These are phyloP conservation scores for Macrosoma leucophasiata DNA, from an alignment of 2,888 invertebrate species.

Conservation along the genomic window DNA sequence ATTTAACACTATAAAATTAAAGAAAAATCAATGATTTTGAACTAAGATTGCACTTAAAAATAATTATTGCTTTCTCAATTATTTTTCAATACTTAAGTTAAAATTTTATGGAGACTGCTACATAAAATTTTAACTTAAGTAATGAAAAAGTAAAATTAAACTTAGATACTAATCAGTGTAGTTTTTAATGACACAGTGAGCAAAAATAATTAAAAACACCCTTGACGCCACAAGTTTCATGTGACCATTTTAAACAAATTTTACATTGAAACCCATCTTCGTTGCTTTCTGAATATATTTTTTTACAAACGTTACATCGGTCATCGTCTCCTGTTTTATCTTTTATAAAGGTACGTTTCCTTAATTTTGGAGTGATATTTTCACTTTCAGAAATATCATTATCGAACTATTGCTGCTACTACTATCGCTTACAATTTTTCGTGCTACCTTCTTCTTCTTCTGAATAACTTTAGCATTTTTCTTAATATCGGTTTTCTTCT, in stretches of 20 bases:
- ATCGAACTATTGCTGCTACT: conserved; percentile 6
- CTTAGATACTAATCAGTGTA: conserved; percentile 3
- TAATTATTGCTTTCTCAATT: too few species aligned
- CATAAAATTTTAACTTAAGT: conserved; percentile 2
- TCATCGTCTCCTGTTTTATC: conserved; percentile 15
- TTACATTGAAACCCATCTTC: conserved; percentile 23
- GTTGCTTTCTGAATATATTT: conserved; percentile 19
- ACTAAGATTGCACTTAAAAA: too few species aligned
- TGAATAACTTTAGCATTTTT: conserved; percentile 6
- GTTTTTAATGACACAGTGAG: background rate
- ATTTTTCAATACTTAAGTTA: too few species aligned
- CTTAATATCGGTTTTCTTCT: conserved; percentile 6
- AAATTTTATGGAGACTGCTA: too few species aligned
- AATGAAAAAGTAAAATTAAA: background rate
- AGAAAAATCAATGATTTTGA: too few species aligned
- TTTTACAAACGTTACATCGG: conserved; percentile 21
- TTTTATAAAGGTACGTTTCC: background rate
- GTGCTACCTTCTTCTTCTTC: conserved; percentile 7
- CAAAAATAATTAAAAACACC: conserved; percentile 15
- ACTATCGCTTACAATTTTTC: conserved; percentile 6
- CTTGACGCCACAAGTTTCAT: conserved; percentile 10
- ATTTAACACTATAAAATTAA: too few species aligned
- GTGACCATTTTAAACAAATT: conserved; percentile 10
- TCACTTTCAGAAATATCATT: conserved; percentile 5
- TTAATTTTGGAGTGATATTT: conserved; percentile 3